Base-by-base conservation (phyloP, 1,140 invertebrate genomes). In the Berghia stephanieae region DNA sequence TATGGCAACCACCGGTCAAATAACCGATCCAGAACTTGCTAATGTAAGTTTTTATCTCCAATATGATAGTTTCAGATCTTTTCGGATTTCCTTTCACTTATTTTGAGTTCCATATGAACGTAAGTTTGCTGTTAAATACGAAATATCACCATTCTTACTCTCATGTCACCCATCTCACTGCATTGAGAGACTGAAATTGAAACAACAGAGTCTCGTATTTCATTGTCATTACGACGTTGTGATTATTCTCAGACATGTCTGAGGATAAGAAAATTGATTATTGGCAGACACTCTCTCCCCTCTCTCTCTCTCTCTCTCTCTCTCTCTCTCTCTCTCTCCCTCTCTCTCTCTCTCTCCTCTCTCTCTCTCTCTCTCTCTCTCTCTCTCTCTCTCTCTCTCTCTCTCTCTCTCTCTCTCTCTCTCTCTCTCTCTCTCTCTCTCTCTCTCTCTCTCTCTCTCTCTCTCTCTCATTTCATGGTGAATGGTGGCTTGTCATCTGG, bases 1-100 rank as follows among this genome's bases (percentile, higher is more conserved):
- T 13, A 73, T 73, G 70, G 70, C 70, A 10, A 40, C 70, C 49
- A 73, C 70, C 70, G 27, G 70, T 55, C 70, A 73, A 16, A 40
- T 31, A 40, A 46, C 36, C 1, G 70, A 73, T 55, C 70, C 70
- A 6, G 70, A 73, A 24, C 31, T 73, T 3, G 44, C 70, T 34
- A 73, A 73, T 42, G 70, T 73, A 38, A 57, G 46, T 46, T 49
- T 10, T 10, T 24, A 70, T n/a, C n/a, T n/a, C n/a, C n/a, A n/a
- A n/a, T n/a, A n/a, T n/a, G n/a, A n/a, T n/a, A 42, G 31, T 16
- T 2, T 5, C 18, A n/a, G n/a, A 43, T 10, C 38, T 69, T 69
- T 43, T 2, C 8, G 27, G 38, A 42, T 27, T 69, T 69, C 10
- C 46, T 38, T 38, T 43, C 42, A 43, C 38, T 69, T 16, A 27